These are phyloP conservation scores for Hirudo medicinalis DNA, from an alignment of 1,140 invertebrate species.

Conservation along the genomic window DNA sequence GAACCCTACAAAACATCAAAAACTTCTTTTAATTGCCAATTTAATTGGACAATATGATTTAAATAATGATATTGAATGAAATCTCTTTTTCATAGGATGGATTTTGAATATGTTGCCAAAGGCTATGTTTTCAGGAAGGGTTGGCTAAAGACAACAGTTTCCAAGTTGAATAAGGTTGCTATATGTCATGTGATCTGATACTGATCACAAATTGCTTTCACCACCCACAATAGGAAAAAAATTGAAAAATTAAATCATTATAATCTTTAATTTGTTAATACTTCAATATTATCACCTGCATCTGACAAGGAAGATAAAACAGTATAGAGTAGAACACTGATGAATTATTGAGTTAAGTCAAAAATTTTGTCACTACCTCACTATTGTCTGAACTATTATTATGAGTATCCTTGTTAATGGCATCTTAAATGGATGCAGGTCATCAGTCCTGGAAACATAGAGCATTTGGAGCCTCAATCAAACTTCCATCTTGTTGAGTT, in stretches of 20 bases:
- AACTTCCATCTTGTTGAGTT: constrained; percentile 86
- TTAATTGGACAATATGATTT: too few relatives aligned
- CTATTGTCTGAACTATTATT: too few relatives aligned
- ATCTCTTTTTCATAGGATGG: constrained; percentile 40
- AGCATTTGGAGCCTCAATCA: constrained; percentile 64
- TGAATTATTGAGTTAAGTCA: too few relatives aligned
- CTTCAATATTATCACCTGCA: neutral
- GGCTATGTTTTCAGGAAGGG: constrained; percentile 93
- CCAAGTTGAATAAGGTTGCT: constrained; percentile 69
- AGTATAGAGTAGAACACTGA: too few relatives aligned
- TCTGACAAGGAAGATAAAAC: neutral
- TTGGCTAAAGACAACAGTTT: constrained; percentile 88
- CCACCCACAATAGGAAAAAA: neutral
- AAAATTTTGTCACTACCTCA: too few relatives aligned
- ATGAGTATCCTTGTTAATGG: too few relatives aligned
- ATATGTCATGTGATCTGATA: too few relatives aligned
- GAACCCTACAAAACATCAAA: too few relatives aligned
- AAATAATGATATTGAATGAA: neutral
- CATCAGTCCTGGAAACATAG: constrained; percentile 45
- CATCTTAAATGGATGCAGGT: constrained; percentile 42
- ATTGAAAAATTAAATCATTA: too few relatives aligned
- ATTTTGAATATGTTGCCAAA: constrained; percentile 84
- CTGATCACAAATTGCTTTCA: neutral
- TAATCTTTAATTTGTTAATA: neutral
- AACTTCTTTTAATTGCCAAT: neutral